phyloP scores from a whole-genome alignment of 2,113 vertebrate species.

The Vimba vimba region DNA sequence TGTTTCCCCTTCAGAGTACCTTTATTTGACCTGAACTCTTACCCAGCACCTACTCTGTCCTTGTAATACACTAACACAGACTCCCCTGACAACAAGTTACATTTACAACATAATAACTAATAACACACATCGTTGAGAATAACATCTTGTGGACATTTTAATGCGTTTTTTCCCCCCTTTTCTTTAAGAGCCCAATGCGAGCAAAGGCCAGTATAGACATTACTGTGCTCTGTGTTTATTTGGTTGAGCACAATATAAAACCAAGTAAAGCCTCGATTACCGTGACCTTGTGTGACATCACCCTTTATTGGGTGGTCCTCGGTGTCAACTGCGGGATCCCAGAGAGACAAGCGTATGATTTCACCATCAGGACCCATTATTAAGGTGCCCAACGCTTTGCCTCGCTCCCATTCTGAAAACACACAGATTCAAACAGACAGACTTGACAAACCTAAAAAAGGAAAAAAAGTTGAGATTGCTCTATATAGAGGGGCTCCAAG shows the following conservation, averaged over 20 bases:
- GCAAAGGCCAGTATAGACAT: not conserved
- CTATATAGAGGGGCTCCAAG: not conserved
- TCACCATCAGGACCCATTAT: conserved; percentile 73
- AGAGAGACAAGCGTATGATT: conserved; percentile 69
- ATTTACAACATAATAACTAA: conserved; percentile 21
- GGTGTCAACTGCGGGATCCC: conserved; percentile 44
- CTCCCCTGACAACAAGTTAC: conserved; percentile 23
- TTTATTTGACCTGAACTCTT: conserved; percentile 35
- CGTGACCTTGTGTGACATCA: conserved; percentile 54
- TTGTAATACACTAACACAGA: conserved; percentile 30
- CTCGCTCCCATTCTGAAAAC: conserved; percentile 69
- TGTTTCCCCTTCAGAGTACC: conserved; percentile 17
- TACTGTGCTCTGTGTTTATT: conserved; percentile 31
- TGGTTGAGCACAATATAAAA: conserved; percentile 33
- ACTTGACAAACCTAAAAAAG: not conserved
- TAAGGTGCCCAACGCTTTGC: conserved; percentile 63
- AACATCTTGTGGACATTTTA: conserved; percentile 24
- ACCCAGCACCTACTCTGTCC: conserved; percentile 14
- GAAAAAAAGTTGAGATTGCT: not conserved
- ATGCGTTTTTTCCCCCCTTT: not conserved
- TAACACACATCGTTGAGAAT: conserved; percentile 22
- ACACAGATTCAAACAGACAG: conserved; percentile 33
- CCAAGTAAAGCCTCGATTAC: conserved; percentile 53
- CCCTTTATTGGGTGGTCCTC: conserved; percentile 47
- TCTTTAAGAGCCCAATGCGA: not conserved